A percentile compares a stretch with the other conserved stretches of the same genome.
Conservation (phyloP, 2,888 invertebrate genomes). For the Psococerastis gibbosa region DNA sequence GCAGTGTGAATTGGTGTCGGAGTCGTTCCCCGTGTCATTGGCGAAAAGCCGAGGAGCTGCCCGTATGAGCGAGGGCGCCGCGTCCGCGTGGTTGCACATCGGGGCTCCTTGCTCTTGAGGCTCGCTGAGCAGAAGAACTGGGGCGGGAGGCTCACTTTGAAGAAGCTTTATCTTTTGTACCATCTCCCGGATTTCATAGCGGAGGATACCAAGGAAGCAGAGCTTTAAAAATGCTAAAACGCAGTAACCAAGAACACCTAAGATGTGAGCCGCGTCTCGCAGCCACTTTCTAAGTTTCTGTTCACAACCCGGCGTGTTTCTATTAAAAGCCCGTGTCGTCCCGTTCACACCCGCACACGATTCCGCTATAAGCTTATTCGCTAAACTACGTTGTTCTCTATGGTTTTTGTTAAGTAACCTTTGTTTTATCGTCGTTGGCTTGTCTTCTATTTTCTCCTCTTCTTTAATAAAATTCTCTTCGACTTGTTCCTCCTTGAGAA, state of each 20-base stretch:
- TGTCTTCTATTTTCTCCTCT: slow-evolving; percentile 5
- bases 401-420: slow-evolving; percentile 2
- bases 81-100: slow-evolving; percentile 8
- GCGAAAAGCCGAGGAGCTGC: neutral
- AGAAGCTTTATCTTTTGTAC: slow-evolving; percentile 75
- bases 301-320: slow-evolving; percentile 41
- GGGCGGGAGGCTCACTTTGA: slow-evolving; percentile 40
- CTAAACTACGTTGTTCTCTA: neutral
- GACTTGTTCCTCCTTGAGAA: neutral
- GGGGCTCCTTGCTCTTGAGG: neutral
- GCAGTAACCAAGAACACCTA: slow-evolving; percentile 69
- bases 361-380: neutral
- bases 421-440: slow-evolving; percentile 7
- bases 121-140: slow-evolving; percentile 14
- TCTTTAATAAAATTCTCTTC: neutral
- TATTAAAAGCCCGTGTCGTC: slow-evolving; percentile 25
- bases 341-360: slow-evolving; percentile 19
- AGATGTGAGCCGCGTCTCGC: slow-evolving; percentile 55
- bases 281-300: slow-evolving; percentile 55
- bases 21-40: slow-evolving; percentile 33
- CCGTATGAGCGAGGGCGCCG: neutral
- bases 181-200: slow-evolving; percentile 79
- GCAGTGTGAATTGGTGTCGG: slow-evolving; percentile 36
- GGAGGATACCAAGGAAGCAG: slow-evolving; percentile 70
- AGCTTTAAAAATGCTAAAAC: slow-evolving; percentile 75